Conservation (phyloP, 1,140 invertebrate genomes). For the Cepaea nemoralis region DNA sequence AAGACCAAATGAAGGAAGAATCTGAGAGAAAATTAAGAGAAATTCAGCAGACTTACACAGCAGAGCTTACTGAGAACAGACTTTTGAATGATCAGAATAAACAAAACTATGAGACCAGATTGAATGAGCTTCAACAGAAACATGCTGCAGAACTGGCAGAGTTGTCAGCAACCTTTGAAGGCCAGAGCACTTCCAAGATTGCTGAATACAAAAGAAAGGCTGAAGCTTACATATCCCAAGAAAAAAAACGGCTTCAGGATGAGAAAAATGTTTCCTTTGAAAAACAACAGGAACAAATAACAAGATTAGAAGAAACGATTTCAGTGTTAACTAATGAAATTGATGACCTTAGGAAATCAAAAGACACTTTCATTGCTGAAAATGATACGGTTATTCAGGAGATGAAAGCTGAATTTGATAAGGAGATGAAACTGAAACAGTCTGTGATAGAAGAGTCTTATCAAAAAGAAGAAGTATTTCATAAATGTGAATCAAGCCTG, state of each 20-base stretch:
- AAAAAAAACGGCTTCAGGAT: slow-evolving; percentile 65
- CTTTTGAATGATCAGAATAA: not conserved
- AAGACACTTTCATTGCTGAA: slow-evolving; percentile 35
- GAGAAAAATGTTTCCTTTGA: slow-evolving; percentile 52
- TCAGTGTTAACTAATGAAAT: slow-evolving; percentile 28
- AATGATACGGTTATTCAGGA: slow-evolving; percentile 36
- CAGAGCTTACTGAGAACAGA: not conserved
- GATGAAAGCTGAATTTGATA: slow-evolving; percentile 43
- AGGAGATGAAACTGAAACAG: slow-evolving; percentile 48
- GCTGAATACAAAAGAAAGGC: slow-evolving; percentile 69
- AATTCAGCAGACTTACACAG: not conserved
- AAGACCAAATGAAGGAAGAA: not conserved
- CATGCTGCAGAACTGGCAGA: slow-evolving; percentile 45
- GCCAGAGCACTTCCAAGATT: slow-evolving; percentile 61
- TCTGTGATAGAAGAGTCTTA: slow-evolving; percentile 47
- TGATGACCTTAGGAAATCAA: slow-evolving; percentile 37
- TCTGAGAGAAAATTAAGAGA: not conserved
- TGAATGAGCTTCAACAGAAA: slow-evolving; percentile 50
- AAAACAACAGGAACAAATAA: slow-evolving; percentile 54
- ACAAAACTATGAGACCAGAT: slow-evolving; percentile 32
- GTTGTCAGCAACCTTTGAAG: slow-evolving; percentile 54
- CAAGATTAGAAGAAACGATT: slow-evolving; percentile 49
- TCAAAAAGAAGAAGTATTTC: slow-evolving; percentile 13
- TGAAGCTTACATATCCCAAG: slow-evolving; percentile 65
- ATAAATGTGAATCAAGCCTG: not conserved